A percentile compares a stretch with the other conserved stretches of the same genome.
Conservation (phyloP, 2,888 invertebrate genomes). For the Orgyia antiqua region DNA sequence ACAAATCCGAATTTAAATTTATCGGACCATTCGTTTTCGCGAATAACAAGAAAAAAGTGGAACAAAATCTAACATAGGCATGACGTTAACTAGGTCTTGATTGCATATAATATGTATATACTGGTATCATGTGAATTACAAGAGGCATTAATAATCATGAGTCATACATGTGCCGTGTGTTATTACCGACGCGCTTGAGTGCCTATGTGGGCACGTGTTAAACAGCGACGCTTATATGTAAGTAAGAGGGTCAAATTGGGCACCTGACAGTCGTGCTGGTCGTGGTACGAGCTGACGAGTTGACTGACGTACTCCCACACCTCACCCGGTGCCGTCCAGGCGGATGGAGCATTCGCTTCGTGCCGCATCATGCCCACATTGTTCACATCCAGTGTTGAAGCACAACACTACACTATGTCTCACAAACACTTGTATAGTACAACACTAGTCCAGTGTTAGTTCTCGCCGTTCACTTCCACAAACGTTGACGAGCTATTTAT, state of each 20-base stretch:
- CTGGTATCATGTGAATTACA: constrained; percentile 44
- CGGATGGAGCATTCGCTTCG: constrained; percentile 59
- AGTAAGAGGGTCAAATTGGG: constrained; percentile 12
- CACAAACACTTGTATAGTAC: constrained; percentile 26
- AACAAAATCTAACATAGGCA: too few species aligned
- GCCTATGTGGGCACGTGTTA: constrained; percentile 12
- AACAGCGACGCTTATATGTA: constrained; percentile 6
- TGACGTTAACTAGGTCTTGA: constrained; percentile 47
- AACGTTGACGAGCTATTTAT: constrained; percentile 74
- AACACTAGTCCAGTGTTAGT: constrained; percentile 33
- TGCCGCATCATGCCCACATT: constrained; percentile 74
- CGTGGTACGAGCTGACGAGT: constrained; percentile 80
- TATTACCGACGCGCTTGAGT: constrained; percentile 39
- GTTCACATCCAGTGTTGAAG: too few species aligned
- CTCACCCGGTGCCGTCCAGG: constrained; percentile 77
- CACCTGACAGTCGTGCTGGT: constrained; percentile 72
- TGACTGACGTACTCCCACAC: constrained; percentile 84
- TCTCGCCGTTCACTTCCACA: constrained; percentile 44
- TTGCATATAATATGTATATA: constrained; percentile 15
- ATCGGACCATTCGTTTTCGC: too few species aligned
- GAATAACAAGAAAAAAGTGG: too few species aligned
- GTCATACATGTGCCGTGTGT: constrained; percentile 45
- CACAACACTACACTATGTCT: constrained; percentile 26
- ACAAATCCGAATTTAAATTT: too few species aligned
- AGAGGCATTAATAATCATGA: constrained; percentile 49